These are phyloP conservation scores for Rhorus exstirpatorius DNA, from an alignment of 2,888 invertebrate genomes.

Conservation along the genomic window DNA sequence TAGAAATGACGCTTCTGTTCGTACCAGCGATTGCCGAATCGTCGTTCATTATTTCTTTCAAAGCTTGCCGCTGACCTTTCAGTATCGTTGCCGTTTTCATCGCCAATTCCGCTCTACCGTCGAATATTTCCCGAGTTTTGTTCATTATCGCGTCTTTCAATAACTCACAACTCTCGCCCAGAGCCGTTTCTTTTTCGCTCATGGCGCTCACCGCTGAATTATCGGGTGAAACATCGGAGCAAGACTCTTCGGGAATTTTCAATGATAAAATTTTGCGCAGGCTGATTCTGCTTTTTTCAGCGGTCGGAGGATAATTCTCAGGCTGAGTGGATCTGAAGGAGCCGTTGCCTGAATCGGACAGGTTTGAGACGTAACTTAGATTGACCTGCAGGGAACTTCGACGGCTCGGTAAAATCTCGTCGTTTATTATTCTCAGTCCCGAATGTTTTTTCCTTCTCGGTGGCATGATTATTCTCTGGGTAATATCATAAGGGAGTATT, in stretches of 20 bases:
- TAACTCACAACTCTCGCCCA: constrained; percentile 73
- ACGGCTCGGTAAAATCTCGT: constrained; percentile 56
- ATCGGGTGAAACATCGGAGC: constrained; percentile 4
- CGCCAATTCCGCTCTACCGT: constrained; percentile 72
- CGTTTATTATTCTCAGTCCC: background rate
- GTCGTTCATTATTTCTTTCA: constrained; percentile 40
- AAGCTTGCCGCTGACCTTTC: constrained; percentile 18
- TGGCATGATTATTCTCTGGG: constrained; percentile 49
- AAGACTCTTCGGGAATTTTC: constrained; percentile 24
- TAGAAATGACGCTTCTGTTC: background rate
- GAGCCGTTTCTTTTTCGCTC: constrained; percentile 68
- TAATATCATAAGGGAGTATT: too few relatives aligned
- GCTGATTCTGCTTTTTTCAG: constrained; percentile 31
- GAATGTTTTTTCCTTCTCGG: constrained; percentile 12
- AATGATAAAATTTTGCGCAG: background rate
- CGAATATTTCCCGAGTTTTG: constrained; percentile 78
- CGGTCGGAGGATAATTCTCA: constrained; percentile 17
- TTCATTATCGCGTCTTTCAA: constrained; percentile 77
- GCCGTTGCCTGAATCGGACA: constrained; percentile 74
- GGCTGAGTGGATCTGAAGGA: constrained; percentile 63
- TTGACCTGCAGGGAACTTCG: constrained; percentile 80
- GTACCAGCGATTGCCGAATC: background rate
- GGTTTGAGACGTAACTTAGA: constrained; percentile 77
- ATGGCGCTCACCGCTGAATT: constrained; percentile 56
- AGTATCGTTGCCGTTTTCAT: constrained; percentile 73